Base-by-base conservation (phyloP, 2,113 vertebrate species). In the Hassar affinis region DNA sequence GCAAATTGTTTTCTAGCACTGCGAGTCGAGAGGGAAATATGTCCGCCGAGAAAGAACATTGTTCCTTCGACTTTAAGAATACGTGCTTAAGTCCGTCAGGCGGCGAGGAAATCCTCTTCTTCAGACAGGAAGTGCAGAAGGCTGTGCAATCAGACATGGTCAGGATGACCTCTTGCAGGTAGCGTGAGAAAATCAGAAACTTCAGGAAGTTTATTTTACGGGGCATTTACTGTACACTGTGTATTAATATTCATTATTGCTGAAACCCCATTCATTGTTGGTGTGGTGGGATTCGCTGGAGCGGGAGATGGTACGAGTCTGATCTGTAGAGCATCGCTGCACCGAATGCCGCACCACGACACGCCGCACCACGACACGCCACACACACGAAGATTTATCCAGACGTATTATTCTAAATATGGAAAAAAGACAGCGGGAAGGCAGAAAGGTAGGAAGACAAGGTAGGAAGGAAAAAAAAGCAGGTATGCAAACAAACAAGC, bases 81-180 rank as follows among this genome's bases (percentile, higher is more conserved):
- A 18, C 10, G 38, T 68, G 27, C 76, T 27, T 61, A 25, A 38
- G 38, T 78, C 54, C 47, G 15, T 81, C 35, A 30, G 38, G 61
- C 11, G 10, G 42, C 7, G 10, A 81, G 86, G 85, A 90, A 88
- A 87, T 87, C 82, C 85, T 88, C 49, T 88, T 85, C 80, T 82
- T n/a, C 45, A 25, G 80, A 71, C 69, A 80, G 86, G 84, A 86
- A 69, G 49, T 54, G 25, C 22, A 17, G 35, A 35, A 1, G 54
- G 81, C 68, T 66, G 27, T n/a, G 51, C 38, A 25, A 51, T 4
- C 6, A 0, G 75, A 62, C 12, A 15, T 33, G 64, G 51, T 45
- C 6, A 33, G 20, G 20, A n/a, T 80, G 57, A 52, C 64, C 84
- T 61, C 74, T 9, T 15, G 22, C 12, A 56, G 38, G 83, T 57